Percentiles rank a stretch among this genome's conserved stretches.
Conservation (phyloP, 2,888 invertebrate genomes). For the Cactoblastis cactorum region DNA sequence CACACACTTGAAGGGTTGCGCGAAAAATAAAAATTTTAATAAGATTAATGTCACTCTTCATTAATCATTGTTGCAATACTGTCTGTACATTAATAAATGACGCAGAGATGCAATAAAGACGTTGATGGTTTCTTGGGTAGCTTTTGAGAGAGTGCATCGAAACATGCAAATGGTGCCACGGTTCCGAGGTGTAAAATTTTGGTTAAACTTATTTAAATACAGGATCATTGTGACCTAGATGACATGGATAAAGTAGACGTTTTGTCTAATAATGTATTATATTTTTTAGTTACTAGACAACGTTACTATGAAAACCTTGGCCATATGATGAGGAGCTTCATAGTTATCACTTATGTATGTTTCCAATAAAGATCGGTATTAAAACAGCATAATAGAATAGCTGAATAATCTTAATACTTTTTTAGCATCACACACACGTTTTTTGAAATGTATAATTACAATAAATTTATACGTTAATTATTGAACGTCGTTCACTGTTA, state of each 20-base stretch:
- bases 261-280: no score
- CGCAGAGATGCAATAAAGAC: slow-evolving; percentile 20
- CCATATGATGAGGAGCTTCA: no score
- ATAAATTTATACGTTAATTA: neutral
- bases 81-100: slow-evolving; percentile 23
- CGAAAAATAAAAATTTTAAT: slow-evolving; percentile 28
- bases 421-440: neutral
- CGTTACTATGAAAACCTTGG: no score
- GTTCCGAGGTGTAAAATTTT: neutral
- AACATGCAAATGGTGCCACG: neutral
- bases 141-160: slow-evolving; percentile 3
- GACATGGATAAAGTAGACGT: no score
- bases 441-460: neutral
- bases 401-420: no score
- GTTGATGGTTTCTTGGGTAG: slow-evolving; percentile 16
- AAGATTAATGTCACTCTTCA: slow-evolving; percentile 27
- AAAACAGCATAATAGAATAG: no score
- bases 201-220: neutral
- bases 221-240: neutral
- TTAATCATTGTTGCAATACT: slow-evolving; percentile 34
- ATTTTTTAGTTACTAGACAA: no score
- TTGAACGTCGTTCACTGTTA: slow-evolving; percentile 5
- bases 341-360: no score
- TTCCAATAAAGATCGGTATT: no score
- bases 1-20: slow-evolving; percentile 45